A percentile compares a stretch with the other conserved stretches of the same genome.
Evolutionary conservation across 2,113 vertebrate species (phyloP).

Genomic region (Psilopogon haemacephalus): DNA sequence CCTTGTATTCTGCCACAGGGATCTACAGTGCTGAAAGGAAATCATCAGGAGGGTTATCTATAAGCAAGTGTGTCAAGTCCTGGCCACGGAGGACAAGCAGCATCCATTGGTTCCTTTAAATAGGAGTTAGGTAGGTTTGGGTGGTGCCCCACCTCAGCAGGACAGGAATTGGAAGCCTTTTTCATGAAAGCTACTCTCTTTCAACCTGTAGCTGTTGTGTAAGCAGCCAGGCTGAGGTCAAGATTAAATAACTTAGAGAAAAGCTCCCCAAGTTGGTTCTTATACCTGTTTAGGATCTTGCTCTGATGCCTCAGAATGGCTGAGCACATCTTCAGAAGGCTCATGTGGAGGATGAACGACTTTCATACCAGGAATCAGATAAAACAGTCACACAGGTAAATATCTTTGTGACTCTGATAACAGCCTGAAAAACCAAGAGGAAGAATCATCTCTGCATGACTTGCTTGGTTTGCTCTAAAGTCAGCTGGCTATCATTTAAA

Average conservation of each 20-base stretch:
- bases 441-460: not conserved
- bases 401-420: accelerated
- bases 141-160: not conserved
- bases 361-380: not conserved
- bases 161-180: not conserved
- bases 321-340: not conserved
- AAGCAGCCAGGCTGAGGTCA: not conserved
- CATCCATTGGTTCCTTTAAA: not conserved
- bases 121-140: not conserved
- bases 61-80: not conserved
- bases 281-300: not conserved
- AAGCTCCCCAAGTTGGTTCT: not conserved
- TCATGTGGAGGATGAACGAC: not conserved
- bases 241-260: not conserved
- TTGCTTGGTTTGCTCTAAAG: not conserved
- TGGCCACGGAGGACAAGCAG: not conserved
- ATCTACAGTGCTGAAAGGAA: not conserved
- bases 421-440: not conserved
- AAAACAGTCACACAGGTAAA: not conserved
- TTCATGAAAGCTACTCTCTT: not conserved
- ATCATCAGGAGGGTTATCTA: not conserved
- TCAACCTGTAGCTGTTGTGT: not conserved
- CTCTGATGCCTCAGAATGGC: not conserved
- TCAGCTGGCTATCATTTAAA: not conserved
- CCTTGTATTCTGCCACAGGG: not conserved